Evolutionary conservation across 2,888 invertebrate genomes (phyloP), one percentile per base, ranked within the genome.

Genomic region (Clunio marinus): DNA sequence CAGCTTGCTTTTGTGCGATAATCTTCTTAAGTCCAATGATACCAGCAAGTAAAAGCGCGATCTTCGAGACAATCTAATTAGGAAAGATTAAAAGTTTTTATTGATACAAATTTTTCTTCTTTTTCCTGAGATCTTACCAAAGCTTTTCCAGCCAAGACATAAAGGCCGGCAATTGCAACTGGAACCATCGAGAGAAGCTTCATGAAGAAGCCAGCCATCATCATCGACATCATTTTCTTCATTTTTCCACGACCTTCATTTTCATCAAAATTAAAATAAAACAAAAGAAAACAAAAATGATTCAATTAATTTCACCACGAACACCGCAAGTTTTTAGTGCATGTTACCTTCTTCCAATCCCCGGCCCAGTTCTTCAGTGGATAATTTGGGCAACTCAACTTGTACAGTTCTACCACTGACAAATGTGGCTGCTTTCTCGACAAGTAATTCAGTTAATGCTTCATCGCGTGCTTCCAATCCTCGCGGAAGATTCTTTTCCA

Each of bases 171-270:
- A 73, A 92, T 88, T 5, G 88, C 90, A 2, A 92, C 75, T 0
- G 92, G 92, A 25, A 91, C 83, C 82, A 92, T 80, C 1, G 89
- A 89, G 20, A 88, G 87, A 85, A 91, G 86, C 78, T 92, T 92
- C 84, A 90, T 91, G 2, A 87, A 88, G 71, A 88, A 84, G 4
- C 90, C 91, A 89, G 91, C 91, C 87, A 91, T 89, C 89, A 93
- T 89, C 85, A 89, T 90, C 35, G 88, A 86, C 90, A 92, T 90
- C 89, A 91, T 91, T 74, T 91, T 90, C 83, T 91, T 91, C 89
- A 90, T 90, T 78, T 91, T 89, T 1, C 89, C 89, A 71, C 90
- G 86, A 73, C 89, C 88, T 88, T 20, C 15, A n/a, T 70, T 72
- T 70, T n/a, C n/a, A n/a, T n/a, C n/a, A n/a, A n/a, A n/a, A n/a